Evolutionary conservation across 2,888 invertebrate species (phyloP).

Genomic region (Notodonta dromedarius): DNA sequence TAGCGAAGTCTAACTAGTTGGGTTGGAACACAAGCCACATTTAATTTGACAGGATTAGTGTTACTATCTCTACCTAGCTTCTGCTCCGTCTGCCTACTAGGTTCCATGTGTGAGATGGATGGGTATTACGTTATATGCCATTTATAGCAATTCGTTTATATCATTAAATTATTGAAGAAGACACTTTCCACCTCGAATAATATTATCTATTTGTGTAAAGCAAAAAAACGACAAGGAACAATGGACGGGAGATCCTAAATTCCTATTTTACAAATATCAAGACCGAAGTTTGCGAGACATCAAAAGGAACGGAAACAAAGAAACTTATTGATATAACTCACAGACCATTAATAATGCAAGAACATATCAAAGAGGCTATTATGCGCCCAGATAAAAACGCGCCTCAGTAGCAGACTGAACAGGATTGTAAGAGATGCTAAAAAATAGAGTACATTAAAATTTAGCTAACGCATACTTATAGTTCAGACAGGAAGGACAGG

Average conservation of each 20-base stretch:
- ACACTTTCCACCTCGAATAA: too few species aligned
- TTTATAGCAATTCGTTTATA: background rate
- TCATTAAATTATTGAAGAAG: background rate
- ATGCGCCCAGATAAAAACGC: slow-evolving; percentile 43
- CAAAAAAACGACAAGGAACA: background rate
- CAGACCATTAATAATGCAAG: slow-evolving; percentile 33
- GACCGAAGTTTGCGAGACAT: slow-evolving; percentile 13
- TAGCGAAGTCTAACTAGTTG: slow-evolving; percentile 3
- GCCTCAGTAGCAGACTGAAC: slow-evolving; percentile 27
- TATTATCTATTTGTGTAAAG: too few species aligned
- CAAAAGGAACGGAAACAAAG: slow-evolving; percentile 40
- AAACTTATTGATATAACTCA: slow-evolving; percentile 30
- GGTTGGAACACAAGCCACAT: background rate
- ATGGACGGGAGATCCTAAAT: slow-evolving; percentile 7
- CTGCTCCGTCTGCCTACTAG: too few species aligned
- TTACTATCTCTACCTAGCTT: background rate
- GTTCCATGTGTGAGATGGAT: background rate
- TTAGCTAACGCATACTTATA: slow-evolving; percentile 3
- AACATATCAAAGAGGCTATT: slow-evolving; percentile 41
- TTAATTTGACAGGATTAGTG: background rate
- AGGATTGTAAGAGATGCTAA: slow-evolving; percentile 24
- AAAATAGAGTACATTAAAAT: slow-evolving; percentile 19
- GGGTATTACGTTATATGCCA: background rate
- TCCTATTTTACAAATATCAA: slow-evolving; percentile 8
- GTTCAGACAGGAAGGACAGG: background rate